Evolutionary conservation across 2,888 invertebrate species (phyloP).

Genomic region (Thymelicus sylvestris): DNA sequence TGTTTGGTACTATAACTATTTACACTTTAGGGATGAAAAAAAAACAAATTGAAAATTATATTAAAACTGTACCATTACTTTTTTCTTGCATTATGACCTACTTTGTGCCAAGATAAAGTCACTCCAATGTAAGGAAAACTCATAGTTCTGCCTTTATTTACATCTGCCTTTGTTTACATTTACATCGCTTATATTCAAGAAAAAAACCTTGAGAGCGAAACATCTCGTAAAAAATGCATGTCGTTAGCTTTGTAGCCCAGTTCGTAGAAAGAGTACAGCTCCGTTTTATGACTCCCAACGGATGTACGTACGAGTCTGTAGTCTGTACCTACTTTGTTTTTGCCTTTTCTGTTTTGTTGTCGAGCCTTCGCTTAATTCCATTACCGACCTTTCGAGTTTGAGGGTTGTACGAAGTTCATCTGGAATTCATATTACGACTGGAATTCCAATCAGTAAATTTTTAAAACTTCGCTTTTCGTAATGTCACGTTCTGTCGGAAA

Average conservation of each 20-base stretch:
- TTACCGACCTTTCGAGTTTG: conserved; percentile 5
- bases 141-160: neutral
- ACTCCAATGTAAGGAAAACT: neutral
- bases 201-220: conserved; percentile 13
- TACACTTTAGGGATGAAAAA: no score
- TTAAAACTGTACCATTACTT: no score
- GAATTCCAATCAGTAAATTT: neutral
- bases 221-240: conserved; percentile 23
- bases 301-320: conserved; percentile 1
- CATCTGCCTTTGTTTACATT: no score
- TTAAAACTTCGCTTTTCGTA: no score
- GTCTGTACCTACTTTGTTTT: neutral
- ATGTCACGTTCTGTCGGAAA: no score
- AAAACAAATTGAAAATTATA: no score
- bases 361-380: conserved; percentile 13
- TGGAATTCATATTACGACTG: neutral
- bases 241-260: conserved; percentile 1
- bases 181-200: neutral
- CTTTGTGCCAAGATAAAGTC: no score
- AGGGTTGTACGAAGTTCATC: neutral
- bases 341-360: conserved; percentile 10
- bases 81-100: no score
- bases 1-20: no score
- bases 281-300: conserved; percentile 2
- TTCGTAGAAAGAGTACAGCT: neutral